phyloP scores from a whole-genome alignment of 2,797 vertebrate genomes.

The Esox lucius region DNA sequence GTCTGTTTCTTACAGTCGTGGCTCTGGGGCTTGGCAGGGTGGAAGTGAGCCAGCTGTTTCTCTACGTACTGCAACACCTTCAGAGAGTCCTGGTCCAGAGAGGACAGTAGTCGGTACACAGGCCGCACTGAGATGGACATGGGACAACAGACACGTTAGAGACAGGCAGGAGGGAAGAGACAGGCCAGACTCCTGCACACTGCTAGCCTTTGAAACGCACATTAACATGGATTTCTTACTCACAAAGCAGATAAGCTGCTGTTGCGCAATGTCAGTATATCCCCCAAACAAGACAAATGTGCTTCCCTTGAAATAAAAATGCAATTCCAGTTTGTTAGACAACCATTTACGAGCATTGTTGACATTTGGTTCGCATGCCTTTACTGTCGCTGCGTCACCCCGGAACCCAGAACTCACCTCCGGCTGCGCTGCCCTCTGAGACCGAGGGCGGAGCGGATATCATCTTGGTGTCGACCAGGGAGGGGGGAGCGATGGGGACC shows the following conservation, averaged over 20 bases:
- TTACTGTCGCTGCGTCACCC: too few relatives aligned
- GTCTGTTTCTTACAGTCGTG: slow-evolving; percentile 84
- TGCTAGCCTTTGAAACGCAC: neutral
- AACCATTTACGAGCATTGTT: neutral
- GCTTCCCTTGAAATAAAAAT: neutral
- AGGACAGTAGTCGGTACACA: slow-evolving; percentile 85
- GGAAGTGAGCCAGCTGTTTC: slow-evolving; percentile 95
- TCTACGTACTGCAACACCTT: slow-evolving; percentile 96
- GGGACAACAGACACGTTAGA: slow-evolving; percentile 11
- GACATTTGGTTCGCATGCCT: neutral
- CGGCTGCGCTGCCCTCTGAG: slow-evolving; percentile 62
- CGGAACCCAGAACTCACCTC: slow-evolving; percentile 54
- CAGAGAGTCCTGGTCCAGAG: slow-evolving; percentile 93
- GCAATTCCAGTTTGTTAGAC: neutral
- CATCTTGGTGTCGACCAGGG: slow-evolving; percentile 83
- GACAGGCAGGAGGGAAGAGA: neutral
- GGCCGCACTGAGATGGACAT: slow-evolving; percentile 81
- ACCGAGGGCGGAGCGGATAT: slow-evolving; percentile 72
- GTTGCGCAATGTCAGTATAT: neutral
- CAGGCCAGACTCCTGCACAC: neutral
- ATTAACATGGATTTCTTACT: neutral
- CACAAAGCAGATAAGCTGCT: neutral
- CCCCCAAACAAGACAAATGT: neutral
- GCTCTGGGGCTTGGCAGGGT: slow-evolving; percentile 86
- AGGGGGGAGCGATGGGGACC: slow-evolving; percentile 84